Evolutionary conservation across 2,113 vertebrate species (phyloP).

Genomic region (Laterallus jamaicensis): DNA sequence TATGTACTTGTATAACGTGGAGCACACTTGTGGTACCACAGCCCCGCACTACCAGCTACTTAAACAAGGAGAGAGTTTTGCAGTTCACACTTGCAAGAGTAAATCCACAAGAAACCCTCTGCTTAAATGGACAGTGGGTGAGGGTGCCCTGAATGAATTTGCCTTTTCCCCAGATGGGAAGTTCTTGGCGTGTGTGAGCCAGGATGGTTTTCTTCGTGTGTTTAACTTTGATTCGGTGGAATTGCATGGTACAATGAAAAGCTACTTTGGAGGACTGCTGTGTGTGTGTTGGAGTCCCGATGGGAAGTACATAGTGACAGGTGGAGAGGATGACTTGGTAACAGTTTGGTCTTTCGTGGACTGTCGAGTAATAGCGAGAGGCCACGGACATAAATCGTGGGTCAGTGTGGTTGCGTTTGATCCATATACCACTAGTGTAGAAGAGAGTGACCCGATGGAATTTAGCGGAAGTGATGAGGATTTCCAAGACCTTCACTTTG

Average conservation of each 20-base stretch:
- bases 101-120: slow-evolving; percentile 97
- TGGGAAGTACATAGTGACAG: slow-evolving; percentile 94
- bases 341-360: slow-evolving; percentile 97
- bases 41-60: slow-evolving; percentile 98
- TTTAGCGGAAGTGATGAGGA: slow-evolving; percentile 98
- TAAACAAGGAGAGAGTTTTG: slow-evolving; percentile 96
- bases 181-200: slow-evolving; percentile 94
- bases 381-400: slow-evolving; percentile 98
- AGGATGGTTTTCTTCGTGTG: slow-evolving; percentile 96
- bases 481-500: slow-evolving; percentile 92
- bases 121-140: slow-evolving; percentile 97
- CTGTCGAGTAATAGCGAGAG: slow-evolving; percentile 93
- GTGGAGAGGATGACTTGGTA: slow-evolving; percentile 97
- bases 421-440: slow-evolving; percentile 95
- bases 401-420: slow-evolving; percentile 98
- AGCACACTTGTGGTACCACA: slow-evolving; percentile 95
- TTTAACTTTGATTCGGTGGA: slow-evolving; percentile 97
- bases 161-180: slow-evolving; percentile 98
- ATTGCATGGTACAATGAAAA: slow-evolving; percentile 97
- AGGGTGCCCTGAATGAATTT: slow-evolving; percentile 97
- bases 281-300: slow-evolving; percentile 99
- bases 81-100: slow-evolving; percentile 98
- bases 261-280: slow-evolving; percentile 97
- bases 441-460: slow-evolving; percentile 92
- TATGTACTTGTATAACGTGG: slow-evolving; percentile 99